Conservation (phyloP, 2,888 invertebrate species). For the Drosophila limbata region DNA sequence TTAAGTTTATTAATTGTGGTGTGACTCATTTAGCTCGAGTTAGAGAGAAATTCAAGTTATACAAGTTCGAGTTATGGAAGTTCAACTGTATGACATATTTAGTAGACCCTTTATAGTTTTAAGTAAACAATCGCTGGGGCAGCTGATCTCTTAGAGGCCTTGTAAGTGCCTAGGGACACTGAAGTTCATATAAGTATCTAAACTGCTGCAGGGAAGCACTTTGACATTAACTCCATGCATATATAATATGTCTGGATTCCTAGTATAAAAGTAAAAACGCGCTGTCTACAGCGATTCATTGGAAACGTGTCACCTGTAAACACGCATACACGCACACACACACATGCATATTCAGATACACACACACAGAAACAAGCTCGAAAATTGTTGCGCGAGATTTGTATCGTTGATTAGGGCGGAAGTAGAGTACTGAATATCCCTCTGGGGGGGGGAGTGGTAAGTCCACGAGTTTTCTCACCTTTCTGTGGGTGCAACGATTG, state of each 20-base stretch:
- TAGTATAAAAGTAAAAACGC: neutral
- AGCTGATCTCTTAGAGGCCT: too few relatives aligned
- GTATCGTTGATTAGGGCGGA: constrained; percentile 46
- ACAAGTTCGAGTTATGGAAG: too few relatives aligned
- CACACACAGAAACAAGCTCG: constrained; percentile 43
- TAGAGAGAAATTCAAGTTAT: too few relatives aligned
- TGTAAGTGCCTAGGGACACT: neutral
- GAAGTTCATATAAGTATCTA: neutral
- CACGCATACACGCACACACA: neutral
- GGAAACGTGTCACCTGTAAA: neutral
- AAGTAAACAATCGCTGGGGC: too few relatives aligned
- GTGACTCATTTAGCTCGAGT: too few relatives aligned
- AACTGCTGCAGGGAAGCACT: neutral
- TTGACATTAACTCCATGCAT: constrained; percentile 1
- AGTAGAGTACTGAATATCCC: neutral
- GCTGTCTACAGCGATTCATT: neutral
- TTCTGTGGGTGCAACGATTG: constrained; percentile 51
- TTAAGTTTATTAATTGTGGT: too few relatives aligned
- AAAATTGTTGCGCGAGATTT: constrained; percentile 65
- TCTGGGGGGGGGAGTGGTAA: neutral
- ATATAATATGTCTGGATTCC: neutral
- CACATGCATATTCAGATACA: constrained; percentile 1
- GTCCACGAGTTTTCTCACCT: constrained; percentile 23
- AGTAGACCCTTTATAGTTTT: too few relatives aligned
- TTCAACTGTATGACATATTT: too few relatives aligned